Percentiles rank a stretch among this genome's conserved stretches.
Evolutionary conservation across 2,888 invertebrate genomes (phyloP).

Genomic region (Crematogaster levior): DNA sequence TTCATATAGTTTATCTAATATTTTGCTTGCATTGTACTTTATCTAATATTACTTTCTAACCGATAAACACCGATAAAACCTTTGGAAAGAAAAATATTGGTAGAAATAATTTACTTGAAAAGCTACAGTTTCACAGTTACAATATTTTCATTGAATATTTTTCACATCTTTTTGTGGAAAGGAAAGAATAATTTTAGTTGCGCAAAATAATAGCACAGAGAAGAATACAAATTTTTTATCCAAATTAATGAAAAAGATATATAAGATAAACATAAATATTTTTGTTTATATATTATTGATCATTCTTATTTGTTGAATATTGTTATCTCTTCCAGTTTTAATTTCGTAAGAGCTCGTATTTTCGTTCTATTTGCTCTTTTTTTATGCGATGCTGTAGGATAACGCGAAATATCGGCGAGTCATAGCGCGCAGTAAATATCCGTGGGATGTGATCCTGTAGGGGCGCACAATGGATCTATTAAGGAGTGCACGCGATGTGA

Average conservation of each 20-base stretch:
- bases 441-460: slow-evolving; percentile 42
- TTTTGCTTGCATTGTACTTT: neutral
- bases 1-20: neutral
- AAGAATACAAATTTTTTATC: slow-evolving; percentile 7
- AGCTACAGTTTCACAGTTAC: neutral
- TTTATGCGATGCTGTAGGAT: slow-evolving; percentile 2
- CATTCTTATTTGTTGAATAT: neutral
- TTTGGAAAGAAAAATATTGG: neutral
- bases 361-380: slow-evolving; percentile 12
- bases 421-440: slow-evolving; percentile 56
- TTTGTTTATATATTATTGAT: neutral
- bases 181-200: neutral
- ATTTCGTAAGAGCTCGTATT: slow-evolving; percentile 5
- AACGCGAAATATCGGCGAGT: slow-evolving; percentile 31
- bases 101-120: neutral
- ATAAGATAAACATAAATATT: neutral
- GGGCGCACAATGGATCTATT: slow-evolving; percentile 66
- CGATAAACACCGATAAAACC: neutral
- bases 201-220: neutral
- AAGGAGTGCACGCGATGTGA: slow-evolving; percentile 70
- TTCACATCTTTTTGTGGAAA: neutral
- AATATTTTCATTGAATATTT: neutral
- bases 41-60: neutral
- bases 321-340: slow-evolving; percentile 4
- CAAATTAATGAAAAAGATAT: neutral